Conservation (phyloP, 2,797 vertebrate species). For the Odontamblyopus rebecca region DNA sequence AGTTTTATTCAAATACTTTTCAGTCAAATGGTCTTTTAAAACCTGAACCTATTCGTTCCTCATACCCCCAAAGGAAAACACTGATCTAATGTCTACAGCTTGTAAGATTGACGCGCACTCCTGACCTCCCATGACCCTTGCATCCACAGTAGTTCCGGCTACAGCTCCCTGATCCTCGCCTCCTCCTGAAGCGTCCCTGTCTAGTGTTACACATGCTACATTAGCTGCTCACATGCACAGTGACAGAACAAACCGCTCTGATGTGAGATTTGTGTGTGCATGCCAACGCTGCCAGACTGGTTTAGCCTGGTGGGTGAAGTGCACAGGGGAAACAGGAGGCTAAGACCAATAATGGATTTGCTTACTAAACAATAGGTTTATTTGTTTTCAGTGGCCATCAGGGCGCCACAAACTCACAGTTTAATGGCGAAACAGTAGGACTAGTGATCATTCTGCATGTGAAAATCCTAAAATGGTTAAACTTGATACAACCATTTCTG, state of each 20-base stretch:
- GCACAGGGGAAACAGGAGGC: constrained; percentile 28
- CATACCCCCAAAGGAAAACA: no score
- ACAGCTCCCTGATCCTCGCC: constrained; percentile 9
- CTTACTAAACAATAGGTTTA: neutral
- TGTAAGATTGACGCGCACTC: neutral
- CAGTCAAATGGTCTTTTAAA: no score
- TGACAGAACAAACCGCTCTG: constrained; percentile 31
- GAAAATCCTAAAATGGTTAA: no score
- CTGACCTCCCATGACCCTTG: constrained; percentile 11
- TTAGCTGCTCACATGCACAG: constrained; percentile 42
- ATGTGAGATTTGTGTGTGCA: constrained; percentile 16
- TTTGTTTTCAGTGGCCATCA: neutral
- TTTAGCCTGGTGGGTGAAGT: constrained; percentile 39
- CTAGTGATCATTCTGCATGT: no score
- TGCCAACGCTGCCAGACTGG: constrained; percentile 22
- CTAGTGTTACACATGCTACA: constrained; percentile 43
- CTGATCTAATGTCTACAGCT: neutral
- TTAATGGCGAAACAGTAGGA: neutral
- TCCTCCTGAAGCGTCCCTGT: constrained; percentile 6
- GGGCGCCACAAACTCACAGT: neutral
- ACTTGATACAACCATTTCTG: no score
- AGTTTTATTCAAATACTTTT: no score
- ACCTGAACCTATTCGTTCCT: no score
- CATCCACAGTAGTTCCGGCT: neutral
- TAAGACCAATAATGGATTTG: constrained; percentile 15